These are phyloP conservation scores for Bombus difficillimus DNA, from an alignment of 1,140 invertebrate genomes.

Conservation along the genomic window DNA sequence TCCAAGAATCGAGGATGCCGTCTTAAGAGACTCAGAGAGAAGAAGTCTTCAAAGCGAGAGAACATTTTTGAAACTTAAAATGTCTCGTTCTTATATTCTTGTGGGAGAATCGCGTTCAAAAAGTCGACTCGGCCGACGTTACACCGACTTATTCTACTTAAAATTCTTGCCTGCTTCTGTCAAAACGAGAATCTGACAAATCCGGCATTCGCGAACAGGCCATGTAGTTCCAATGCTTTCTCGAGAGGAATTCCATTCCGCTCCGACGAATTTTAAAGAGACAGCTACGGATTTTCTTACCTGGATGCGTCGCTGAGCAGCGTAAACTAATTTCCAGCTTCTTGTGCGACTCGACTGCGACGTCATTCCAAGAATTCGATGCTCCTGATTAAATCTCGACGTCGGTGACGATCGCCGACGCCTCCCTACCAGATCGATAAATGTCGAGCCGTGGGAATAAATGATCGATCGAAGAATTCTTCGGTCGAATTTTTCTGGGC, in stretches of 20 bases:
- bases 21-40: neutral
- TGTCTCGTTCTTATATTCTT: neutral
- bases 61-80: neutral
- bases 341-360: slow-evolving; percentile 41
- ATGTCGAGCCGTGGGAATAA: neutral
- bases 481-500: neutral
- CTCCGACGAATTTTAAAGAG: slow-evolving; percentile 54
- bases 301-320: neutral
- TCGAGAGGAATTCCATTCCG: slow-evolving; percentile 6
- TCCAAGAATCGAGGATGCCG: no score
- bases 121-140: neutral
- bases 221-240: neutral
- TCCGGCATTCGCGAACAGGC: no score
- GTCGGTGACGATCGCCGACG: neutral
- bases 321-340: slow-evolving; percentile 62
- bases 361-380: slow-evolving; percentile 36
- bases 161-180: no score
- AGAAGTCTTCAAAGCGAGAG: neutral
- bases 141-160: neutral
- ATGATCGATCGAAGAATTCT: slow-evolving; percentile 42
- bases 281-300: slow-evolving; percentile 32
- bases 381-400: slow-evolving; percentile 58
- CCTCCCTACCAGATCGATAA: neutral
- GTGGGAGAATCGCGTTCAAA: no score
- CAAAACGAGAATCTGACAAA: neutral